Evolutionary conservation across 2,888 invertebrate species (phyloP), one percentile per base, ranked within the genome.

Genomic region (Chesias legatella): DNA sequence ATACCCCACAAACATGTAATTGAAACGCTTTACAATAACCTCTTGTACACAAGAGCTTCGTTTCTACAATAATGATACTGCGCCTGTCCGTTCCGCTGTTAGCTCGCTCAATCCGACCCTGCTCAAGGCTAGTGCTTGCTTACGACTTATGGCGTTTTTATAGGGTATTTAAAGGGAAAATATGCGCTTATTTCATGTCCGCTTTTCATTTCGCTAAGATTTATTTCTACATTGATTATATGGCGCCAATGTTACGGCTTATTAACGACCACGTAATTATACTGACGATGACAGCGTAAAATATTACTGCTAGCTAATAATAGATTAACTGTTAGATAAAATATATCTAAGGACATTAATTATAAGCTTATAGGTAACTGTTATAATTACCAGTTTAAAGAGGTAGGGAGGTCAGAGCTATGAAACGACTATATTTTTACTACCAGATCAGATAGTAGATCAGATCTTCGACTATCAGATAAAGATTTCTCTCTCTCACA

Each of bases 181-280:
- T 79, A 82, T 81, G 76, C 77, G 67, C 60, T 70, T 74, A 76
- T 83, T 81, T 75, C 82, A 78, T 79, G 84, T 62, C 72, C 74
- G 70, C 75, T 80, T 79, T 84, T 84, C 80, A 82, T 86, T 83
- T 69, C 58, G 57, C 65, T 48, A 65, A 72, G 79, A 83, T 83
- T 82, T 81, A 82, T 79, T 76, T 70, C 64, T 72, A 73, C 82
- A 76, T 77, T 83, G 84, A 86, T 88, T 84, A 84, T 75, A 79
- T 68, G 63, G 75, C 78, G 77, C 75, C 79, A 75, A 72, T 75
- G 73, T 72, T 74, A 69, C 60, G 68, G 71, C 72, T 75, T 81
- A 84, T 82, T 81, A 84, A 85, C 74, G 76, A 63, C 67, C 70
- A 65, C 67, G 64, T 83, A 81, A 84, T 82, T 81, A 79, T 72